Conservation (phyloP, 2,113 vertebrate genomes). For the Centropristis striata region DNA sequence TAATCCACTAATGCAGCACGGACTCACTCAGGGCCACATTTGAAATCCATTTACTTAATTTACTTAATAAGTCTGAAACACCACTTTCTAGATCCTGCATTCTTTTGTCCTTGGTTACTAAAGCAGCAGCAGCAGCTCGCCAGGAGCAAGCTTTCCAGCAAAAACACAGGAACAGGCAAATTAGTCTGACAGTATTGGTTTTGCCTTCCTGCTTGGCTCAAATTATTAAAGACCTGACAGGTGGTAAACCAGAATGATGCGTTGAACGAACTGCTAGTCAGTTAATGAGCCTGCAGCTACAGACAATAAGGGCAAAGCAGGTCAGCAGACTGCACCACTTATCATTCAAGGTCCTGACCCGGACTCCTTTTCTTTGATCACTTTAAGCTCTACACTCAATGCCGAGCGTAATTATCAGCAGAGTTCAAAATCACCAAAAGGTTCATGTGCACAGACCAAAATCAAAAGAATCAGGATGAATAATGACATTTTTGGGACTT, state of each 20-base stretch:
- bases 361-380: conserved; percentile 12
- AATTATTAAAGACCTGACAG: conserved; percentile 56
- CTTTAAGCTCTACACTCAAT: not conserved
- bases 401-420: not conserved
- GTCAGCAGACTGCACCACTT: conserved; percentile 1
- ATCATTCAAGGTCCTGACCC: conserved; percentile 25
- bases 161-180: conserved; percentile 49
- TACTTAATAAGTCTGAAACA: conserved; percentile 16
- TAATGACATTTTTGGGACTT: not conserved
- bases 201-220: conserved; percentile 39
- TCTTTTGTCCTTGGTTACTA: conserved; percentile 18
- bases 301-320: conserved; percentile 50
- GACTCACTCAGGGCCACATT: conserved; percentile 1
- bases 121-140: conserved; percentile 26
- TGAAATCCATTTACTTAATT: conserved; percentile 8
- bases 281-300: conserved; percentile 63
- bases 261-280: conserved; percentile 54
- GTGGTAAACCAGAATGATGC: conserved; percentile 34
- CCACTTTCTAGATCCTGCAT: not conserved
- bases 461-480: conserved; percentile 16
- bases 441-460: conserved; percentile 6
- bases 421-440: not conserved
- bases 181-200: conserved; percentile 58
- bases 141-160: not conserved
- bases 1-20: not conserved